Conservation (phyloP, 2,888 invertebrate species). For the Ophion slaviceki region DNA sequence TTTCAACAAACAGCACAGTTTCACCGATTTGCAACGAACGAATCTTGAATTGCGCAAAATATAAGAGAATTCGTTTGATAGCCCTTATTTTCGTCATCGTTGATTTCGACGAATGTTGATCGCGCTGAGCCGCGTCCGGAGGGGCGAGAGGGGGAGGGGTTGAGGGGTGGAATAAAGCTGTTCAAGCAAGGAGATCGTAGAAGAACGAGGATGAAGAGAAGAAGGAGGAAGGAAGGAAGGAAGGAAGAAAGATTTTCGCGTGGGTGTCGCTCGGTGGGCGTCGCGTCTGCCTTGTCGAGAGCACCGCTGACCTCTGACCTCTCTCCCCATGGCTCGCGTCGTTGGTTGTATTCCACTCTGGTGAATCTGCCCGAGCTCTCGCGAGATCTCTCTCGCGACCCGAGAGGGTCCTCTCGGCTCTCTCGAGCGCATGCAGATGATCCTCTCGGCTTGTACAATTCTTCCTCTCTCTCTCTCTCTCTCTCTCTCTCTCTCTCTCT, state of each 20-base stretch:
- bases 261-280: slow-evolving; percentile 83
- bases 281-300: slow-evolving; percentile 81
- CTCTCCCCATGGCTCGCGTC: slow-evolving; percentile 60
- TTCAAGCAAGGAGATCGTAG: slow-evolving; percentile 34
- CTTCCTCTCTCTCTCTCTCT: slow-evolving; percentile 70
- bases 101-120: not conserved
- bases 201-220: slow-evolving; percentile 64
- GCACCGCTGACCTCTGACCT: slow-evolving; percentile 82
- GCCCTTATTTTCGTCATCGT: not conserved
- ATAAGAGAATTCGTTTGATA: no score
- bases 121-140: not conserved
- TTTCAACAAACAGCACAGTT: no score
- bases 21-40: no score
- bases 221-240: slow-evolving; percentile 68
- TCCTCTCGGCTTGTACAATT: slow-evolving; percentile 67
- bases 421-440: slow-evolving; percentile 67
- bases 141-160: slow-evolving; percentile 3
- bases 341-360: slow-evolving; percentile 38
- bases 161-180: not conserved
- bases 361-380: slow-evolving; percentile 56
- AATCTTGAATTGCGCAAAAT: no score
- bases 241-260: slow-evolving; percentile 76
- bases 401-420: slow-evolving; percentile 41
- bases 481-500: slow-evolving; percentile 55
- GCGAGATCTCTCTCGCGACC: slow-evolving; percentile 49